phyloP scores from a whole-genome alignment of 2,797 vertebrate genomes.

The Cossypha polioptera region DNA sequence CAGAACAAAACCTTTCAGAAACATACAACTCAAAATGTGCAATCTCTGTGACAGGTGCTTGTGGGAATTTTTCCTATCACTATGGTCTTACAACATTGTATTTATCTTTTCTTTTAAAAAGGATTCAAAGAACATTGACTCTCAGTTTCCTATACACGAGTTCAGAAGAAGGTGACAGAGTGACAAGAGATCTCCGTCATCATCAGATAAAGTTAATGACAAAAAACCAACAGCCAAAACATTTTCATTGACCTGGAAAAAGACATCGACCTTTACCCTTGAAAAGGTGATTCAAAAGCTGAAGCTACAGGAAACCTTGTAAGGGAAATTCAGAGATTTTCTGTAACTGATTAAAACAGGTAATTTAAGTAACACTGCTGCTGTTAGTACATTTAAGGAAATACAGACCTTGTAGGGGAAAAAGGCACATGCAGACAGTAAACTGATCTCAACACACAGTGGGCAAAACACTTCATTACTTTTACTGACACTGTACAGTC shows the following conservation, averaged over 20 bases:
- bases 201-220: not conserved
- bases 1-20: not conserved
- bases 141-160: accelerated
- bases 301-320: not conserved
- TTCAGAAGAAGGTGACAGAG: not conserved
- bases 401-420: not conserved
- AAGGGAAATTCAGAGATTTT: not conserved
- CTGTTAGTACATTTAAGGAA: not conserved
- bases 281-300: not conserved
- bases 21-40: not conserved
- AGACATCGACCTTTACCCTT: not conserved
- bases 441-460: not conserved
- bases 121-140: not conserved
- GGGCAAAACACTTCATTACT: not conserved
- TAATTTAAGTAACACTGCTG: not conserved
- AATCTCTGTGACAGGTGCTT: not conserved
- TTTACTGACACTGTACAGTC: not conserved
- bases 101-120: not conserved
- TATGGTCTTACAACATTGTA: not conserved
- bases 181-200: not conserved
- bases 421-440: not conserved
- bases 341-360: not conserved
- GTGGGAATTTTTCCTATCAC: not conserved
- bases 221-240: not conserved
- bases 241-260: not conserved